Conservation (phyloP, 2,888 invertebrate genomes). For the Drosophila kambysellisi region DNA sequence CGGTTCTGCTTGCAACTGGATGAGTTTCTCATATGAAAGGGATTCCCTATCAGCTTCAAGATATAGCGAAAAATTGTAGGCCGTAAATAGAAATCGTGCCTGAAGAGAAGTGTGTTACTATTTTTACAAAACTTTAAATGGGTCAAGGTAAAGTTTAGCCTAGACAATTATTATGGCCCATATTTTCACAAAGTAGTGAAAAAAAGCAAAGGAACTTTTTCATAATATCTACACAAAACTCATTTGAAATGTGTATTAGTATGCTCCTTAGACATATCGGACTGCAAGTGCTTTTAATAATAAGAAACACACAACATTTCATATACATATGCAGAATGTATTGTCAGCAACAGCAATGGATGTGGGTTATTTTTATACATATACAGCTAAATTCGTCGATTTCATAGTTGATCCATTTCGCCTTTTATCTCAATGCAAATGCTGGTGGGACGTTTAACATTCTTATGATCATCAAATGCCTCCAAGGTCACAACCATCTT, state of each 20-base stretch:
- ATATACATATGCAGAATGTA: background rate
- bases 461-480: constrained; percentile 48
- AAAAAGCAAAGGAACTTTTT: too few relatives aligned
- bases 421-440: constrained; percentile 60
- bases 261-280: too few relatives aligned
- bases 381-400: background rate
- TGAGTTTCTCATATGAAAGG: too few relatives aligned
- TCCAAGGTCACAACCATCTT: constrained; percentile 46
- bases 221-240: background rate
- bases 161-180: background rate
- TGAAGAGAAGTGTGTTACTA: background rate
- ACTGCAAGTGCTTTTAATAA: background rate
- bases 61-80: too few relatives aligned
- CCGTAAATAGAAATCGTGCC: too few relatives aligned
- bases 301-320: background rate
- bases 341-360: background rate
- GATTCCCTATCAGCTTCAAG: too few relatives aligned
- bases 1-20: too few relatives aligned
- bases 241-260: background rate
- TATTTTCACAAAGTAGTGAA: background rate
- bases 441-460: constrained; percentile 28
- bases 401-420: constrained; percentile 27
- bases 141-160: background rate
- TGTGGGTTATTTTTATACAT: background rate
- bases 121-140: background rate